Evolutionary conservation across 2,888 invertebrate genomes (phyloP).

Genomic region (Conistra vaccinii): DNA sequence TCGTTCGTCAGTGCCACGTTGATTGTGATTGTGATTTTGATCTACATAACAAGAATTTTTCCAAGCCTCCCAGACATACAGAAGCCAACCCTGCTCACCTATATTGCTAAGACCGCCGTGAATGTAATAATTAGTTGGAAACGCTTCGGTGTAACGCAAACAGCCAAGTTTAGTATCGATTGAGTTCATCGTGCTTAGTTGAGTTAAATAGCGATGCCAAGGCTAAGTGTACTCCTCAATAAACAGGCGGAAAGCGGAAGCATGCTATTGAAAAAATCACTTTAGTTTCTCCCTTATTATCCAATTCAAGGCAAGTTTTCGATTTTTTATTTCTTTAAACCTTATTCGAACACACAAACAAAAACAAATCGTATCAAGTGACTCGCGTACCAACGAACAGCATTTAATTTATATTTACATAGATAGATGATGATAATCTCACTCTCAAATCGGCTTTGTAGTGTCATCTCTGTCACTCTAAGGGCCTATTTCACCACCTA

Average conservation of each 20-base stretch:
- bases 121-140: constrained; percentile 9
- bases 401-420: not conserved
- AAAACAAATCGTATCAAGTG: not conserved
- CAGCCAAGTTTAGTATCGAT: constrained; percentile 34
- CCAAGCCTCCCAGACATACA: not conserved
- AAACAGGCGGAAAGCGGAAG: constrained; percentile 6
- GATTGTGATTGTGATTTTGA: no score
- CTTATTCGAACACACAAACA: not conserved
- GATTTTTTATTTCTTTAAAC: not conserved
- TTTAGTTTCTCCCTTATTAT: not conserved
- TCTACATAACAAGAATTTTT: not conserved
- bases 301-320: no score
- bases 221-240: not conserved
- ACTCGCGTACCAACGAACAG: not conserved
- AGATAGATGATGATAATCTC: no score
- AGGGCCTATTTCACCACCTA: no score
- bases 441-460: no score
- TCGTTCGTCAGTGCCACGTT: no score
- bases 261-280: not conserved
- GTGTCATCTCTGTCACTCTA: no score
- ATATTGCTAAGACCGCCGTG: not conserved
- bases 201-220: constrained; percentile 8
- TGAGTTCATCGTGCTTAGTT: constrained; percentile 7
- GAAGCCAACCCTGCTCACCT: not conserved
- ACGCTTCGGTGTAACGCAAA: not conserved